These are phyloP conservation scores for Poeciliopsis occidentalis DNA, from an alignment of 2,113 vertebrate genomes.

Conservation along the genomic window DNA sequence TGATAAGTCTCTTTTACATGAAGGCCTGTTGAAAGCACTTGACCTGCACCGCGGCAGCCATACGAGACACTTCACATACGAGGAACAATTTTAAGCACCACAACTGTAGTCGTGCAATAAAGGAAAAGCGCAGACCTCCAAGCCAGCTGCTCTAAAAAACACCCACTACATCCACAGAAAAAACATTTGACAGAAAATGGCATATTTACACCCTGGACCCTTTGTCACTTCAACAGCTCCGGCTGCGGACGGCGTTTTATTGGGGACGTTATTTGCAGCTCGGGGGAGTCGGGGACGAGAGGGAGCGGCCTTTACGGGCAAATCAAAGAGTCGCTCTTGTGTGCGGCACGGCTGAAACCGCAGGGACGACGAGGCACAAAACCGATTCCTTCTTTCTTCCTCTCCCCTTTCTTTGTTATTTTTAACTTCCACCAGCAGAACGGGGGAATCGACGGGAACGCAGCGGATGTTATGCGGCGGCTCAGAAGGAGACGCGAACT, in stretches of 20 bases:
- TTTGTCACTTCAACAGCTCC: slow-evolving; percentile 20
- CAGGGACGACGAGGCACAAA: not conserved
- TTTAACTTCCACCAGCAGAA: slow-evolving; percentile 7
- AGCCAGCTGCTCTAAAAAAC: not conserved
- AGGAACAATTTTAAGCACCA: not conserved
- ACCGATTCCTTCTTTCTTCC: not conserved
- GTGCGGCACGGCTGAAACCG: slow-evolving; percentile 30
- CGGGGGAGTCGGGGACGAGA: slow-evolving; percentile 7
- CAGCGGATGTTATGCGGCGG: not conserved
- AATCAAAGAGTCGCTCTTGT: slow-evolving; percentile 18
- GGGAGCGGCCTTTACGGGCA: slow-evolving; percentile 14
- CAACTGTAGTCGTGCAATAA: slow-evolving; percentile 1
- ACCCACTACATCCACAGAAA: slow-evolving; percentile 12
- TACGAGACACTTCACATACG: not conserved
- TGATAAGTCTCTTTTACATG: not conserved
- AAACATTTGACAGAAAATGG: slow-evolving; percentile 5
- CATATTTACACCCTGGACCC: slow-evolving; percentile 4
- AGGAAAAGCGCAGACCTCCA: not conserved
- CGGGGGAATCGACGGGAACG: slow-evolving; percentile 30
- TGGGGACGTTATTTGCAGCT: slow-evolving; percentile 15
- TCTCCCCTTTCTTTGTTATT: not conserved
- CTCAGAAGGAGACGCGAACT: not conserved
- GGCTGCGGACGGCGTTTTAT: not conserved
- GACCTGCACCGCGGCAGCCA: not conserved
- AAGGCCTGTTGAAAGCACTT: not conserved